phyloP scores from a whole-genome alignment of 2,113 vertebrate species.

The Oryzias javanicus region DNA sequence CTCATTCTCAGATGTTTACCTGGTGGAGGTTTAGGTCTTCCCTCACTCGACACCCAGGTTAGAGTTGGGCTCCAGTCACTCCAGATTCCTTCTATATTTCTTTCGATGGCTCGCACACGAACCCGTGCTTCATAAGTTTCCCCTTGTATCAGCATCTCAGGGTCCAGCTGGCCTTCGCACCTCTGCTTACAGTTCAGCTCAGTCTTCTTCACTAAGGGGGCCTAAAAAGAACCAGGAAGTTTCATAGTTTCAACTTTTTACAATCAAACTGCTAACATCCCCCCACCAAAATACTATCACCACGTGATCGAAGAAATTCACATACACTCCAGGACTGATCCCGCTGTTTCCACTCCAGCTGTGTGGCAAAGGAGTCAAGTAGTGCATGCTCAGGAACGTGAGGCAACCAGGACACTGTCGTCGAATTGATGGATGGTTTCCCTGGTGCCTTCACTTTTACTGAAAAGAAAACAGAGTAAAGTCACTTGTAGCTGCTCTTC shows the following conservation, averaged over 20 bases:
- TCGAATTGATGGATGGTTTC: slow-evolving; percentile 15
- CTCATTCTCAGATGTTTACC: slow-evolving; percentile 5
- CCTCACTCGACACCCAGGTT: slow-evolving; percentile 42
- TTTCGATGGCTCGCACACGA: rapidly evolving
- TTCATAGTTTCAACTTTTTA: neutral
- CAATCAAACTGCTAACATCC: neutral
- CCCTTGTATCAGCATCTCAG: neutral
- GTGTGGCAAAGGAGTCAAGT: rapidly evolving
- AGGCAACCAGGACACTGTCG: slow-evolving; percentile 16
- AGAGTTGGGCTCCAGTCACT: slow-evolving; percentile 63
- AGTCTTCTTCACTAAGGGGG: neutral
- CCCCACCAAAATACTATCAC: neutral
- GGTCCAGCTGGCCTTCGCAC: neutral
- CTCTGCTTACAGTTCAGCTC: rapidly evolving
- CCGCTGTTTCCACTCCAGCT: slow-evolving; percentile 51
- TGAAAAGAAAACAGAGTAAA: slow-evolving; percentile 24
- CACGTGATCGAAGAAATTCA: neutral
- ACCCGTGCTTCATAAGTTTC: slow-evolving; percentile 32
- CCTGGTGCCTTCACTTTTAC: slow-evolving; percentile 51
- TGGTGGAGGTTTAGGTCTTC: neutral
- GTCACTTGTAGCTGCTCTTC: neutral
- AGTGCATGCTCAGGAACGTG: rapidly evolving
- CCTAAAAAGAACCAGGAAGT: slow-evolving; percentile 15
- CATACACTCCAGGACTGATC: slow-evolving; percentile 50
- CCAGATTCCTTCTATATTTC: rapidly evolving